These are phyloP conservation scores for Drosophila mauritiana DNA, from an alignment of 1,140 invertebrate species.

Conservation along the genomic window DNA sequence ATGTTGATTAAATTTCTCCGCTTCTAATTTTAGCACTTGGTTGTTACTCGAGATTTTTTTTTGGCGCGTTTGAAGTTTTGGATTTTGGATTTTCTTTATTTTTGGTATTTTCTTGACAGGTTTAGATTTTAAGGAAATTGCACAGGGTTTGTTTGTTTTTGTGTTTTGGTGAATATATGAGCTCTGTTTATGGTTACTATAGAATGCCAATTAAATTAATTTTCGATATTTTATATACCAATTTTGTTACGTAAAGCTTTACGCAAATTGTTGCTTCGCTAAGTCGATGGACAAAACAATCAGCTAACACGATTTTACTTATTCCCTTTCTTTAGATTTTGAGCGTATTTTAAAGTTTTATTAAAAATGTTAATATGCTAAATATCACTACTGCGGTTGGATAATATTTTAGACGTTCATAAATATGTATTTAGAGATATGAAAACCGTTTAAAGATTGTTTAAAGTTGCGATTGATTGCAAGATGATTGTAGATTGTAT, in stretches of 20 bases:
- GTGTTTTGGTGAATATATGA: slow-evolving; percentile 42
- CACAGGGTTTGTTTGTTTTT: slow-evolving; percentile 43
- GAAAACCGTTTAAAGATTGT: slow-evolving; percentile 77
- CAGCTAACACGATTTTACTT: neutral
- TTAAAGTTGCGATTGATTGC: slow-evolving; percentile 54
- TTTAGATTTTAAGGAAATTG: slow-evolving; percentile 45
- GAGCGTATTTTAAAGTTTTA: slow-evolving; percentile 28
- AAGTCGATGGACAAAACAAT: slow-evolving; percentile 30
- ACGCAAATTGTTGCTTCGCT: slow-evolving; percentile 72
- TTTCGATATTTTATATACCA: slow-evolving; percentile 51
- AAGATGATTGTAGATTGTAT: slow-evolving; percentile 63
- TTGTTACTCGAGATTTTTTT: slow-evolving; percentile 13
- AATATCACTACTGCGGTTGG: slow-evolving; percentile 65
- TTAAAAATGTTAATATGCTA: slow-evolving; percentile 19
- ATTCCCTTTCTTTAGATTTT: slow-evolving; percentile 8
- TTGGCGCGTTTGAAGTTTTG: slow-evolving; percentile 31
- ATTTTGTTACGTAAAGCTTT: slow-evolving; percentile 66
- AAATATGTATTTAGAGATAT: slow-evolving; percentile 60
- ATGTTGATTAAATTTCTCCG: slow-evolving; percentile 70
- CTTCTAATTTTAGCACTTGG: slow-evolving; percentile 30
- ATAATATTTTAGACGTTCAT: slow-evolving; percentile 55
- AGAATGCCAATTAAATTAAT: slow-evolving; percentile 61
- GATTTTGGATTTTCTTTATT: slow-evolving; percentile 15
- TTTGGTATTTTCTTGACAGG: slow-evolving; percentile 73
- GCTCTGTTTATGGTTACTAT: slow-evolving; percentile 36